Base-by-base conservation (phyloP, 2,113 vertebrate genomes). In the Arizona elegans region DNA sequence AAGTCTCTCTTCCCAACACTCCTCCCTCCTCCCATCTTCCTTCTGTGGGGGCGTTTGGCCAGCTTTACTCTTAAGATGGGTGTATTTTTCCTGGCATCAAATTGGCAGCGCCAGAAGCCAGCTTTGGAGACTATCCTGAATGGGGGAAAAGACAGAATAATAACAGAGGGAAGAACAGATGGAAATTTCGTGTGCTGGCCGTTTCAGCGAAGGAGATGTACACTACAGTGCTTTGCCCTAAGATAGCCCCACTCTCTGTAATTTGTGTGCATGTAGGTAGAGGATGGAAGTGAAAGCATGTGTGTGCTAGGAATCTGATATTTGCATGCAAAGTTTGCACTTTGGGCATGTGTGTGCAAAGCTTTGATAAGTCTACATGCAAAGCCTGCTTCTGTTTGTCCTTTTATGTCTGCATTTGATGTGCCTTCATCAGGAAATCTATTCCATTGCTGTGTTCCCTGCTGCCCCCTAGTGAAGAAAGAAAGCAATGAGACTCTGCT, bases 101-200 rank as follows among this genome's bases (percentile, higher is more conserved):
- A 17, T 1, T 52, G 1, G 0, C 38, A 47, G 95, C 15, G 9
- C 87, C 93, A 97, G 95, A 94, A 97, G 96, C 65, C n/a, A 96
- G 75, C 43, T 92, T 95, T 98, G 97, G 97, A 97, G 97, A 55
- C 85, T 19, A 12, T 97, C 97, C 97, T 93, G 0, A 96, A 95
- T 93, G 94, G 95, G 97, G 33, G 96, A 95, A 93, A 96, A 95
- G 96, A 95, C 15, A 89, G 96, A 94, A 96, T 96, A 96, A 96
- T 95, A 96, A 96, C 96, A 97, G 97, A 81, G 95, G 96, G 94
- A 95, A 94, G 94, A 97, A 95, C 97, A 98, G 97, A 98, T 96
- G 97, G 97, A 95, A 95, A 90, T 12, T n/a, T 87, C 52, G 86
- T 55, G 85, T 5, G 50, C 92, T 91, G 89, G 89, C 90, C 38